A percentile compares a stretch with the other conserved stretches of the same genome.
Evolutionary conservation across 2,888 invertebrate genomes (phyloP).

Genomic region (Branchipolynoe longqiensis): DNA sequence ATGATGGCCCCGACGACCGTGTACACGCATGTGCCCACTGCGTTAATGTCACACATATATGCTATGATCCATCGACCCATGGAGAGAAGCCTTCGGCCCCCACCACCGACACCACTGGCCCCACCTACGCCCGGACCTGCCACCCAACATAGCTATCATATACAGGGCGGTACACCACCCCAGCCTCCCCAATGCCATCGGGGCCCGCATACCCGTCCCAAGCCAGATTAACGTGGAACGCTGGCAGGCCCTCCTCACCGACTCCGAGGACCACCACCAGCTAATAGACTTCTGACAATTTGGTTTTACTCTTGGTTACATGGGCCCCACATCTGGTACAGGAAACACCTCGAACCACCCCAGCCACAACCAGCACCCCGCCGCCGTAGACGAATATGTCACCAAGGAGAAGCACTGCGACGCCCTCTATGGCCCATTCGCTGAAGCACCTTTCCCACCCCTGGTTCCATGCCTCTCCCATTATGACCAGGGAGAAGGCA

Average conservation of each 20-base stretch:
- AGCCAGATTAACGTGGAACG: not conserved
- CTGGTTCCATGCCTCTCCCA: not conserved
- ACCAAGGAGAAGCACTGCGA: not conserved
- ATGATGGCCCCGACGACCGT: too few relatives aligned
- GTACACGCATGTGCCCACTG: too few relatives aligned
- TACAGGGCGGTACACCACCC: not conserved
- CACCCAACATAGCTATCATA: not conserved
- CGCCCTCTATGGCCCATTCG: not conserved
- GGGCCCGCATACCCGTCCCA: not conserved
- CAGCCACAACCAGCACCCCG: not conserved
- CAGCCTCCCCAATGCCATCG: not conserved
- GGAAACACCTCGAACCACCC: not conserved
- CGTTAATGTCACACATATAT: too few relatives aligned
- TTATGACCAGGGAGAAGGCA: not conserved
- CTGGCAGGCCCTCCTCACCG: not conserved
- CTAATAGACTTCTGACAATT: not conserved
- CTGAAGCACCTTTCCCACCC: not conserved
- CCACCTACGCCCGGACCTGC: not conserved
- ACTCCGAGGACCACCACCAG: not conserved
- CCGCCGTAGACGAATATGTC: not conserved
- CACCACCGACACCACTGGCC: not conserved
- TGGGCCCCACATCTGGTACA: not conserved
- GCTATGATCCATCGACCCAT: too few relatives aligned
- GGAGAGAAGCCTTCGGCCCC: not conserved
- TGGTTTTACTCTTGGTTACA: not conserved